Conservation (phyloP, 2,797 vertebrate genomes). For the Poeciliopsis turneri region DNA sequence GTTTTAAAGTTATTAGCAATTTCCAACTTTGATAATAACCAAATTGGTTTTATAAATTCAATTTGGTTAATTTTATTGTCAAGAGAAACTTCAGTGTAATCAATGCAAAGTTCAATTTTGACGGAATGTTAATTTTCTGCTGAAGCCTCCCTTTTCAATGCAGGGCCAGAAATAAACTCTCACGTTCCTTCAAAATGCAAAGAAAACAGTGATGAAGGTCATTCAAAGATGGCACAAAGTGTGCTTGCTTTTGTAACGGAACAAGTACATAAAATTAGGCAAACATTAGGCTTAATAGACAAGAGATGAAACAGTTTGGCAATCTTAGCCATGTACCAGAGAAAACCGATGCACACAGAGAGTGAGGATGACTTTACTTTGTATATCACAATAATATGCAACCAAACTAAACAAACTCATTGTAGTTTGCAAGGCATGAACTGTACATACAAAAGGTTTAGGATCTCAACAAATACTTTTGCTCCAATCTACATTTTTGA, state of each 20-base stretch:
- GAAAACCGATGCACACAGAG: neutral
- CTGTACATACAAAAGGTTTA: neutral
- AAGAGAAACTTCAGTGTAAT: neutral
- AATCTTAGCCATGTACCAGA: neutral
- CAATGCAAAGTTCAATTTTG: neutral
- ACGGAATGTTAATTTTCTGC: neutral
- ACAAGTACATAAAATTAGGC: no score
- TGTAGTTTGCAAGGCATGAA: neutral
- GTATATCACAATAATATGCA: neutral
- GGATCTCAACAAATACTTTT: neutral
- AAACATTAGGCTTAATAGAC: neutral
- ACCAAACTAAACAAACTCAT: neutral
- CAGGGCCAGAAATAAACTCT: neutral
- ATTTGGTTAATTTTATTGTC: neutral
- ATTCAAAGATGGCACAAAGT: neutral
- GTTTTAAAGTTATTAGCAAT: neutral
- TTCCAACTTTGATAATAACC: neutral
- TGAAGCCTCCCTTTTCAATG: neutral
- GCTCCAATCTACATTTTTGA: neutral
- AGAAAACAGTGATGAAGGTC: neutral
- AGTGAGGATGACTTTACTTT: neutral
- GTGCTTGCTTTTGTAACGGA: no score
- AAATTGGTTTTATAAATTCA: neutral
- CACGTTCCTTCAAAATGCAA: neutral
- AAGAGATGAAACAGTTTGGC: neutral